Evolutionary conservation across 2,888 invertebrate genomes (phyloP).

Genomic region (Melipona beecheii): DNA sequence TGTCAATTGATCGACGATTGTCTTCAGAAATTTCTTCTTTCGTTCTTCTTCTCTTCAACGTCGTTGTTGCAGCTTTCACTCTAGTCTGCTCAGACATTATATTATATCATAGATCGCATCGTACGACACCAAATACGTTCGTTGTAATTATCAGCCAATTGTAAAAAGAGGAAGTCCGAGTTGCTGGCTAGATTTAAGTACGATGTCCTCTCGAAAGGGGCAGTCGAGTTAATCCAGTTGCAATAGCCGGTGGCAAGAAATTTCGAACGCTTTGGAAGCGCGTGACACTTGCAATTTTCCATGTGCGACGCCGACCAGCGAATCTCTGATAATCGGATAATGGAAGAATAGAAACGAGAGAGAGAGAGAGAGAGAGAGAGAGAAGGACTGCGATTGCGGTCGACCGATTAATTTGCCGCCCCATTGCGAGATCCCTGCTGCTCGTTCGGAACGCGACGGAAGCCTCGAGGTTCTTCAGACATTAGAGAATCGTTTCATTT

Average conservation of each 20-base stretch:
- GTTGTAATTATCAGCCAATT: too few relatives aligned
- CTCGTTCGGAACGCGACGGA: not conserved
- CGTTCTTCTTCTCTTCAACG: too few relatives aligned
- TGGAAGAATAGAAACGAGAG: slow-evolving; percentile 17
- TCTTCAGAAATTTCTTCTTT: too few relatives aligned
- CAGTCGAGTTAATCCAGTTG: too few relatives aligned
- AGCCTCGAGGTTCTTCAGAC: not conserved
- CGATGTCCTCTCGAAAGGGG: too few relatives aligned
- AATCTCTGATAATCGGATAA: slow-evolving; percentile 56
- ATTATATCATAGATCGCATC: too few relatives aligned
- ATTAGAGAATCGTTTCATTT: not conserved
- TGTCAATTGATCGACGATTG: too few relatives aligned
- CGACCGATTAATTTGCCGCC: slow-evolving; percentile 33
- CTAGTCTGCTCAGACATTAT: too few relatives aligned
- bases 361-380: slow-evolving; percentile 6
- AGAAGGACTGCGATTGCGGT: slow-evolving; percentile 34
- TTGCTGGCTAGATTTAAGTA: too few relatives aligned
- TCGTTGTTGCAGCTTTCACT: too few relatives aligned
- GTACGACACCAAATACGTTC: too few relatives aligned
- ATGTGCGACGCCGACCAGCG: slow-evolving; percentile 11
- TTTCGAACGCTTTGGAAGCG: not conserved
- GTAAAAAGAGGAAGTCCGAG: too few relatives aligned
- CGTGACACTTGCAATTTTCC: slow-evolving; percentile 37
- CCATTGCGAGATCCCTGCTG: slow-evolving; percentile 9
- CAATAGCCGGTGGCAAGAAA: not conserved